phyloP scores from a whole-genome alignment of 1,140 invertebrate genomes.

The Platorchestia sp. region DNA sequence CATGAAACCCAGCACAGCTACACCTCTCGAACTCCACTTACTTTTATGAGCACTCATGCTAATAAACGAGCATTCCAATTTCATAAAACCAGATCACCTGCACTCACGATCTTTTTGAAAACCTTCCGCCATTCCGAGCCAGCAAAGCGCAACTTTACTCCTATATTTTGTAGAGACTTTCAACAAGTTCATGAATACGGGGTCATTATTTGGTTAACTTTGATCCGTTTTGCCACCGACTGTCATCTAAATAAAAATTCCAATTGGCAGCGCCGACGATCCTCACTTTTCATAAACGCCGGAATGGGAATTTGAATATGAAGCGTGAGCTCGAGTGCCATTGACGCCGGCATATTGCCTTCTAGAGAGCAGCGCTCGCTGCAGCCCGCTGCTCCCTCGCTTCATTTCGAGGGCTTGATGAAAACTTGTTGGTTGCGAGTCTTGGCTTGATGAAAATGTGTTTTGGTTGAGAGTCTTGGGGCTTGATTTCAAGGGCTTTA shows the following conservation, averaged over 20 bases:
- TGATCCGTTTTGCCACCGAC: not conserved
- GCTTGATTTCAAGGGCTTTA: no score
- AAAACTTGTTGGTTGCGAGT: not conserved
- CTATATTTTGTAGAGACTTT: not conserved
- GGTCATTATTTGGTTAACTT: not conserved
- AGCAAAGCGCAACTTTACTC: not conserved
- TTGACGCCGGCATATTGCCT: not conserved
- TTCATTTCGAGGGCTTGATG: not conserved
- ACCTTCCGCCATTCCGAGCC: not conserved
- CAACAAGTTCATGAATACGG: not conserved
- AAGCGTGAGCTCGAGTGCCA: not conserved
- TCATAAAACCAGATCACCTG: not conserved
- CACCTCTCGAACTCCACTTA: not conserved
- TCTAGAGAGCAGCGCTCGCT: not conserved
- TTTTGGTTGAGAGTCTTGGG: not conserved
- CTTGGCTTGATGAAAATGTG: not conserved
- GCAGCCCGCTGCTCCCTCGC: no score
- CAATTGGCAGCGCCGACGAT: not conserved
- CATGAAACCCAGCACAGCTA: not conserved
- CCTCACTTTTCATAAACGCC: not conserved
- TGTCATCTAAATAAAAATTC: conserved; percentile 1
- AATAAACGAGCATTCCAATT: not conserved
- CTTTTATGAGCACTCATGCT: not conserved
- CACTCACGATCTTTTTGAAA: not conserved
- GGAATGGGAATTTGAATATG: not conserved